Base-by-base conservation (phyloP, 2,797 vertebrate genomes). In the Poecilia velifera region DNA sequence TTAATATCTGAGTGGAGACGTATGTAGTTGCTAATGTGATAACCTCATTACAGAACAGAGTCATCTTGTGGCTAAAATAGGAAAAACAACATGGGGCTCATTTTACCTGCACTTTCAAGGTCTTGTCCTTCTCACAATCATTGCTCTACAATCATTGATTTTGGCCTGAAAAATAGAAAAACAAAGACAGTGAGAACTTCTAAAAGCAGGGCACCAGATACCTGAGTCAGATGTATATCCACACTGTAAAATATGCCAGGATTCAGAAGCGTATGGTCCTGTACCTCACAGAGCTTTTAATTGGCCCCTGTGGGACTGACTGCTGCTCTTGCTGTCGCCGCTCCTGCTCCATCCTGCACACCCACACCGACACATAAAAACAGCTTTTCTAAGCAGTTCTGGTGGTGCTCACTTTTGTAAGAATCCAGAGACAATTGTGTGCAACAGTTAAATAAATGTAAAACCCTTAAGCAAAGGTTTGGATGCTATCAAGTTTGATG, bases 291-390 rank as follows among this genome's bases (percentile, higher is more conserved):
- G 93, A 82, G 83, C 90, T 94, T 81, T 93, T 92, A 68, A 85
- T 70, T 72, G 93, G 73, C 66, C 93, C 90, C 74, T 93, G 92
- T 64, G 89, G 76, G 82, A 86, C 82, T n/a, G 92, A 80, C 16
- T 93, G 90, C 72, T 94, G 90, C 16, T 91, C 80, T 78, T 93
- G 95, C 46, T 93, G 89, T 59, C 77, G 90, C 74, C 94, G 90
- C 83, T 96, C 95, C 88, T 95, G 95, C 88, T 96, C 96, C 91
- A 96, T 90, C 86, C 96, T 96, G 76, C 73, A 88, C 53, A 86
- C 73, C 87, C 76, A 87, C 76, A 87, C 72, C 70, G n/a, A 81
- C 66, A 80, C 55, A 73, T 47, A 66, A 34, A 18, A 34, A 36
- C 0, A 51, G n/a, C 71, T 76, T 74, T 45, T 55, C 3, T 57